These are phyloP conservation scores for Leptopilina clavipes DNA, from an alignment of 1,140 invertebrate species.

Conservation along the genomic window DNA sequence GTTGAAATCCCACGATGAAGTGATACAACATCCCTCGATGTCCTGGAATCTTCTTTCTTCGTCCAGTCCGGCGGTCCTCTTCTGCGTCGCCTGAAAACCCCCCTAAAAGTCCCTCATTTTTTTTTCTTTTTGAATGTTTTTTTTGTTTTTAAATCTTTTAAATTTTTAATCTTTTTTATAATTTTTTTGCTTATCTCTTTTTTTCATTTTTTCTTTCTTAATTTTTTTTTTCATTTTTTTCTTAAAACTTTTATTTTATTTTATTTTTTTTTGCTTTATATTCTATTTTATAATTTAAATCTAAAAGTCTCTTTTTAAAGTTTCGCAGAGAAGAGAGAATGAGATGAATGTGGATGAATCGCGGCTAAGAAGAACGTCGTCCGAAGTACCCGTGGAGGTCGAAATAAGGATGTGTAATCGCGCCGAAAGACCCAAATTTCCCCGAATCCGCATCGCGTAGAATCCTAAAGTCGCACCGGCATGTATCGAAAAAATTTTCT, in stretches of 20 bases:
- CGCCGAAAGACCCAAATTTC: neutral
- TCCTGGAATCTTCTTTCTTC: constrained; percentile 14
- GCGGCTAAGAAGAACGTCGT: neutral
- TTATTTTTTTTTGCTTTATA: constrained; percentile 40
- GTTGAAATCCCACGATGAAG: too few species aligned
- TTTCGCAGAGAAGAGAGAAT: neutral
- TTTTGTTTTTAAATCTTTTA: neutral
- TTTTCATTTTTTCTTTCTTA: constrained; percentile 25
- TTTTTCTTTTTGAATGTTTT: neutral
- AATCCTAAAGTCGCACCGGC: neutral
- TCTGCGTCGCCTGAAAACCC: constrained; percentile 35
- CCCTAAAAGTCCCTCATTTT: neutral
- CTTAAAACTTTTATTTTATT: constrained; percentile 37
- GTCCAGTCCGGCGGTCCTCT: constrained; percentile 18
- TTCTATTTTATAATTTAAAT: neutral
- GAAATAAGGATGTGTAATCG: neutral
- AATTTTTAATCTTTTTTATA: neutral
- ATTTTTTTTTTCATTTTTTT: constrained; percentile 37
- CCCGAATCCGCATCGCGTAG: constrained; percentile 14
- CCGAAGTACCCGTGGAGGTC: neutral
- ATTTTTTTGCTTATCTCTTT: constrained; percentile 37
- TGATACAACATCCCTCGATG: neutral
- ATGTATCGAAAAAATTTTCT: constrained; percentile 19
- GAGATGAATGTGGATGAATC: constrained; percentile 12
- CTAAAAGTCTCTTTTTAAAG: neutral